Evolutionary conservation across 2,797 vertebrate genomes (phyloP), one percentile per base, ranked within the genome.

Genomic region (Rhinichthys osculus): DNA sequence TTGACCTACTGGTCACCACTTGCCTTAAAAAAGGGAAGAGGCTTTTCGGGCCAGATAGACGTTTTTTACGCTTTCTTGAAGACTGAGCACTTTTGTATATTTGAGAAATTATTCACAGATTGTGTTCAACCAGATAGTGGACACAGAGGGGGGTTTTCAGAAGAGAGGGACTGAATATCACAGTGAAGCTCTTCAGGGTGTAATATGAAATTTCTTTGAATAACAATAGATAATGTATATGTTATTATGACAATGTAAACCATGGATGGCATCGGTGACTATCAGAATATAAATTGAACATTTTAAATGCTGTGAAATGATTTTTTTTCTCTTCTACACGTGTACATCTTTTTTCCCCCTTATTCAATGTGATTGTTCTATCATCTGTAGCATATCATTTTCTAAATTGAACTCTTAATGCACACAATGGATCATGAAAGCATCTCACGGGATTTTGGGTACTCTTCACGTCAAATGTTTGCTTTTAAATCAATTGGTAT

Each of bases 1-100:
- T 88, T 91, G 82, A 90, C 85, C 42, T 93, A 90, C 92, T 92
- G 93, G 88, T 88, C 88, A 85, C 86, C 88, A 85, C 86, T 87
- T 87, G 80, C 88, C 83, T 88, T 89, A 90, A 86, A 85, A 76
- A 84, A 47, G 67, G 59, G 77, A 35, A 67, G 67, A 72, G 73
- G 78, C 81, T 52, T 81, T 90, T 88, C 59, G 78, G 83, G 83
- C 57, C 74, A 67, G 30, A 81, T 64, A 62, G 84, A 85, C 69
- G 4, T 85, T 83, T 85, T 85, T 73, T 85, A 80, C 59, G 54
- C 84, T 81, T 74, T 81, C 78, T 85, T 85, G 57, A 85, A 81
- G 84, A 80, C 78, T 74, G 84, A 81, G 84, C 84, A 85, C 83
- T 81, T 83, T 89, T 83, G 86, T 79, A 85, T 62, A 86, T 84